Conservation (phyloP, 2,113 vertebrate species). For the Machaerirhynchus nigripectus region DNA sequence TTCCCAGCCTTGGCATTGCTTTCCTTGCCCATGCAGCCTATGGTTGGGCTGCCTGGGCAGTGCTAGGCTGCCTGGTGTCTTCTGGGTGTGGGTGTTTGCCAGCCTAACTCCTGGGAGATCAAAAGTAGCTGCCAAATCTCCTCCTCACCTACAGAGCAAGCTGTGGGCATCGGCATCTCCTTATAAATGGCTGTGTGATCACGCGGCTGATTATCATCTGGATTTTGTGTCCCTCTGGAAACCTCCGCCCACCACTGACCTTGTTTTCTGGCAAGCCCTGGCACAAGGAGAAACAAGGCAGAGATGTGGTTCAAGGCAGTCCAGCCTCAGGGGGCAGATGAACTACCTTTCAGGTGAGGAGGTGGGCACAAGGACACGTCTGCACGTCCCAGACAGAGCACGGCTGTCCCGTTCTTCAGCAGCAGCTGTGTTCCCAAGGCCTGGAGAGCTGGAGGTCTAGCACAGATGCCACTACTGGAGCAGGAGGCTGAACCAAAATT, state of each 20-base stretch:
- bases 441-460: neutral
- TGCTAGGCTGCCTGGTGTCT: neutral
- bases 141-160: neutral
- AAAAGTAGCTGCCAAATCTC: neutral
- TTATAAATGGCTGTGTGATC: neutral
- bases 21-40: fast-evolving
- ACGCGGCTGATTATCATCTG: fast-evolving
- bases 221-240: neutral
- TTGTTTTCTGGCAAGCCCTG: neutral
- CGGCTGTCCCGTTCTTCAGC: fast-evolving
- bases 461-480: neutral
- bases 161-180: neutral
- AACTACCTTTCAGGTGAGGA: neutral
- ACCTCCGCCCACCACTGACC: neutral
- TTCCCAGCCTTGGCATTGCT: neutral
- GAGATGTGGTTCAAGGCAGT: neutral
- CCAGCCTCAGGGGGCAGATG: neutral
- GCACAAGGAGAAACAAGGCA: neutral
- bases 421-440: fast-evolving
- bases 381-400: fast-evolving
- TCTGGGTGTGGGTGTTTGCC: neutral
- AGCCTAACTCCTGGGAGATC: neutral
- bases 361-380: fast-evolving
- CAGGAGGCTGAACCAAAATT: neutral
- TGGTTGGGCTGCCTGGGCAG: neutral